Evolutionary conservation across 2,888 invertebrate genomes (phyloP), one percentile per base, ranked within the genome.

Genomic region (Epistrophella euchroma): DNA sequence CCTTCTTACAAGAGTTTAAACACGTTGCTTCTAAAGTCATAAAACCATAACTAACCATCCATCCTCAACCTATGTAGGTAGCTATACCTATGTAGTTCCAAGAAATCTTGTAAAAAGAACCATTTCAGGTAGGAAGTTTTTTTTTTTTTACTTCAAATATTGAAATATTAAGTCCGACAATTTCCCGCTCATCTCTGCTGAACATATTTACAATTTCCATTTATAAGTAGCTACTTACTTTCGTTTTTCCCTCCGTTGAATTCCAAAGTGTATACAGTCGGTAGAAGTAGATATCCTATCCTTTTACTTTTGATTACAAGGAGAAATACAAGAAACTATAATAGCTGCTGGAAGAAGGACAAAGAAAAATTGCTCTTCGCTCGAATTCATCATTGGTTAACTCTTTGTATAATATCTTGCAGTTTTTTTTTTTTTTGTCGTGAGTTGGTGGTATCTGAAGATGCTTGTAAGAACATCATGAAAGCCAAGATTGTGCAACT

Each of bases 401-500:
- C 47, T 45, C 32, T 22, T 60, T 66, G 47, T 66, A n/a, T n/a
- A 47, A 35, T 25, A 13, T 43, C 19, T 66, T 15, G 19, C 17
- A 19, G 17, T 47, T 32, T 7, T 66, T 45, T 6, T 47, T 32
- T 7, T 66, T 45, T 6, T 37, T 2, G n/a, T 4, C 19, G 62
- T 32, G 32, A 13, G 43, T 25, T 7, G 35, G 45, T 19, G 13
- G 40, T 5, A 37, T 25, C 15, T 25, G 10, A 71, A 58, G 66
- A 66, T 35, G 32, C 28, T 66, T 66, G 66, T 66, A 47, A 71
- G 56, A 17, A 72, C 37, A 71, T 19, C 40, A 40, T 17, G n/a
- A 60, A 60, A 77, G 28, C 70, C 75, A 50, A 81, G 70, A 81
- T 75, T 75, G 71, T 62, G 70, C 75, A 75, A 75, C 81, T 75